phyloP scores from a whole-genome alignment of 2,888 invertebrate genomes.

The Drosophila gaucha region DNA sequence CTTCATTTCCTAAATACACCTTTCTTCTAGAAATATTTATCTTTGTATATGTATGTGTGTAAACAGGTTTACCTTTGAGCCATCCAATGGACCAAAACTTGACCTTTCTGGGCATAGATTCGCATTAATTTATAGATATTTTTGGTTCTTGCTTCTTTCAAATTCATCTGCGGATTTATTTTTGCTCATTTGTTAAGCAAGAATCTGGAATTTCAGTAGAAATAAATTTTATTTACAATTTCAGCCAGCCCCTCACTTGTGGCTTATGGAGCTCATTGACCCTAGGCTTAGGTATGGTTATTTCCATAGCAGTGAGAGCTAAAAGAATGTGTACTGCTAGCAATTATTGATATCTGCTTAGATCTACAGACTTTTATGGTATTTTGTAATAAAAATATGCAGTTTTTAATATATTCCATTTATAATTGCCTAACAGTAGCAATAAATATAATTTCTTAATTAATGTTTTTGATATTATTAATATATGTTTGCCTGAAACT shows the following conservation, averaged over 20 bases:
- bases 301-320: conserved; percentile 6
- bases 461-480: no score
- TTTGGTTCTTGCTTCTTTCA: conserved; percentile 1
- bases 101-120: conserved; percentile 54
- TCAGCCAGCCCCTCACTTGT: conserved; percentile 25
- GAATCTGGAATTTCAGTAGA: conserved; percentile 14
- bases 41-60: not conserved
- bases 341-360: not conserved
- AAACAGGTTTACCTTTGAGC: conserved; percentile 41
- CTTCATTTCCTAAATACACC: not conserved
- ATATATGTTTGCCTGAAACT: no score
- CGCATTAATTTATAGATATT: conserved; percentile 10
- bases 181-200: conserved; percentile 13
- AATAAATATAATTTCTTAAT: no score
- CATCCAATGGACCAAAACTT: conserved; percentile 40
- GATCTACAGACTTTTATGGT: no score
- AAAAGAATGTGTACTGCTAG: not conserved
- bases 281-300: conserved; percentile 24
- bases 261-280: conserved; percentile 54
- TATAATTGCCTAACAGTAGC: no score
- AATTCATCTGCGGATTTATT: conserved; percentile 4
- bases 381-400: not conserved
- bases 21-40: conserved; percentile 1
- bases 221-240: conserved; percentile 27
- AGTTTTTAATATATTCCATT: not conserved